phyloP scores from a whole-genome alignment of 2,888 invertebrate genomes.

The Scaptomyza cyrtandrae region DNA sequence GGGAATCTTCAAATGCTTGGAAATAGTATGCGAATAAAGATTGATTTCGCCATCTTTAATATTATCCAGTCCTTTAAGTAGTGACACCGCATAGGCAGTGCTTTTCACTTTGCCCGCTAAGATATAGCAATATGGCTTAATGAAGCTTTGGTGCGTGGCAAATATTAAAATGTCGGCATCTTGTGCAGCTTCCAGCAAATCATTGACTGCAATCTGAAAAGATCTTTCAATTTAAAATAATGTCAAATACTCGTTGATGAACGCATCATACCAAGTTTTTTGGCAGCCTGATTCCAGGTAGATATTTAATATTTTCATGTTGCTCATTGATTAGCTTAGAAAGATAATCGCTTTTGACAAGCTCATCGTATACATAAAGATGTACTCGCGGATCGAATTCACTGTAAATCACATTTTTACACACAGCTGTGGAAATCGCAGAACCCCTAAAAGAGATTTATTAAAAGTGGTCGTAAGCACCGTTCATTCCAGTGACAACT shows the following conservation, averaged over 20 bases:
- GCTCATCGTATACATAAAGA: constrained; percentile 73
- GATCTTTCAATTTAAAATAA: background rate
- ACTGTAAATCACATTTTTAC: constrained; percentile 47
- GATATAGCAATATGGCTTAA: constrained; percentile 92
- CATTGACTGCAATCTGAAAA: constrained; percentile 94
- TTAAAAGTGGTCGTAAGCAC: background rate
- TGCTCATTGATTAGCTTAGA: constrained; percentile 64
- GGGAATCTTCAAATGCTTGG: constrained; percentile 91
- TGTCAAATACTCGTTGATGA: background rate
- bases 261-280: constrained; percentile 61
- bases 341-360: constrained; percentile 44
- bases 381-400: constrained; percentile 61
- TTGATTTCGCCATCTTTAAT: constrained; percentile 94
- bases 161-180: constrained; percentile 97
- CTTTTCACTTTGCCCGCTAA: constrained; percentile 94
- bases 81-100: constrained; percentile 94
- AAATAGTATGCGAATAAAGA: constrained; percentile 96
- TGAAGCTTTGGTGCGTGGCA: constrained; percentile 98
- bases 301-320: constrained; percentile 75
- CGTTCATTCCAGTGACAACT: constrained; percentile 6
- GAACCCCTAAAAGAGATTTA: constrained; percentile 56
- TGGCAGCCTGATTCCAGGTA: constrained; percentile 67
- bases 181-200: constrained; percentile 93
- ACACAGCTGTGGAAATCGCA: constrained; percentile 66
- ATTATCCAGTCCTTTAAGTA: constrained; percentile 97